Evolutionary conservation across 2,797 vertebrate species (phyloP).

Genomic region (Myotis myotis): DNA sequence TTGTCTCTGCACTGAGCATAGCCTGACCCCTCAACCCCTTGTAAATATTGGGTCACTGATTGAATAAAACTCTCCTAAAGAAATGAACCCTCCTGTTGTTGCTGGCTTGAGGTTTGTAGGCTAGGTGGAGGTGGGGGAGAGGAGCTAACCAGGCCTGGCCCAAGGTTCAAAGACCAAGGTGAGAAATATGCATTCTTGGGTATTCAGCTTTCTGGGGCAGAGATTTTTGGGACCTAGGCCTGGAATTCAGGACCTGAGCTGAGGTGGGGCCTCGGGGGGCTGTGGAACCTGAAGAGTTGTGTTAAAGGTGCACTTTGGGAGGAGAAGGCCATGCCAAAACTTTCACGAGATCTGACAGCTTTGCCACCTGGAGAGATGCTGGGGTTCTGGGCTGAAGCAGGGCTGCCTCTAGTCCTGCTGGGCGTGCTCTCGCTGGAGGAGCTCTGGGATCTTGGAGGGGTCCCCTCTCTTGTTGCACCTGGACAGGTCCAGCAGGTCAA

Average conservation of each 20-base stretch:
- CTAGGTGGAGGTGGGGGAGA: neutral
- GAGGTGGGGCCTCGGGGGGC: neutral
- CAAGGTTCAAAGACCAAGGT: neutral
- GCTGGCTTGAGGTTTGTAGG: neutral
- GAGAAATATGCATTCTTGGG: neutral
- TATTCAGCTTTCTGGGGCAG: neutral
- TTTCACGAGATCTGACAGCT: neutral
- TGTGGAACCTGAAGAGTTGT: neutral
- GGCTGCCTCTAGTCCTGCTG: neutral
- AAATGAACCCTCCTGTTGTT: conserved; percentile 42
- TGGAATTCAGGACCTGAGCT: neutral
- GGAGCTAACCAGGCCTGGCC: neutral
- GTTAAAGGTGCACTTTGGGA: neutral
- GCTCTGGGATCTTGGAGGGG: neutral
- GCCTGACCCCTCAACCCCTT: conserved; percentile 59
- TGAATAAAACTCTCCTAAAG: conserved; percentile 82
- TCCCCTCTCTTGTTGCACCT: neutral
- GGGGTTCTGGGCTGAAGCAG: neutral
- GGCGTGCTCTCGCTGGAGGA: neutral
- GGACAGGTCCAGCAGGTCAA: neutral
- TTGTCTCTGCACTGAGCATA: conserved; percentile 19
- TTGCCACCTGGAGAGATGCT: neutral
- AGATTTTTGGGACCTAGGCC: neutral
- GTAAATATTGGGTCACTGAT: conserved; percentile 82
- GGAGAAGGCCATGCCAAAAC: neutral